These are phyloP conservation scores for Podarcis muralis DNA, from an alignment of 2,113 vertebrate species.

Conservation along the genomic window DNA sequence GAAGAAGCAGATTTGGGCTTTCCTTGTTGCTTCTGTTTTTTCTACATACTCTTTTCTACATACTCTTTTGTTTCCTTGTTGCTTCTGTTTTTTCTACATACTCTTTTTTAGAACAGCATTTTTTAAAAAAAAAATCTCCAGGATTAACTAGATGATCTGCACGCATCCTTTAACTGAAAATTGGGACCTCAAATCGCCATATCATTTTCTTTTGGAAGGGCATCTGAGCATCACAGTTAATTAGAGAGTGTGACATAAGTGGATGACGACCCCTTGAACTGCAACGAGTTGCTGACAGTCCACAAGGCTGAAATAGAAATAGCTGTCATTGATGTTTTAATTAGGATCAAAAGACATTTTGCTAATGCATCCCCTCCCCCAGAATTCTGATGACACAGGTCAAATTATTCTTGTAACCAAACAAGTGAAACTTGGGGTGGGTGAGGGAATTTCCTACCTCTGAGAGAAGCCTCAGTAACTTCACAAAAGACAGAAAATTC, in stretches of 20 bases:
- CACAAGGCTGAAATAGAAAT: constrained; percentile 7
- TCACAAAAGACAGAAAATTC: background rate
- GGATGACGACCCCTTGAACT: background rate
- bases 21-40: background rate
- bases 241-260: background rate
- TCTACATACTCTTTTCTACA: background rate
- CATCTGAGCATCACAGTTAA: background rate
- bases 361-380: background rate
- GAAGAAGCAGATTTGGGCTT: background rate
- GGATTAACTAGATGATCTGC: background rate
- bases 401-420: background rate
- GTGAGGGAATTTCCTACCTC: background rate
- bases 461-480: background rate
- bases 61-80: background rate
- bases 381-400: background rate
- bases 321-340: constrained; percentile 1
- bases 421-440: background rate
- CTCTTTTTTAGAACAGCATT: no score
- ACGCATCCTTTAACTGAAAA: background rate
- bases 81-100: background rate
- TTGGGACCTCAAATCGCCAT: background rate
- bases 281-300: background rate
- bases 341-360: background rate
- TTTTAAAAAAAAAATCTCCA: background rate
- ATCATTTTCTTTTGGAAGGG: background rate